phyloP scores from a whole-genome alignment of 1,140 invertebrate genomes.

The Bradynema listronoti region DNA sequence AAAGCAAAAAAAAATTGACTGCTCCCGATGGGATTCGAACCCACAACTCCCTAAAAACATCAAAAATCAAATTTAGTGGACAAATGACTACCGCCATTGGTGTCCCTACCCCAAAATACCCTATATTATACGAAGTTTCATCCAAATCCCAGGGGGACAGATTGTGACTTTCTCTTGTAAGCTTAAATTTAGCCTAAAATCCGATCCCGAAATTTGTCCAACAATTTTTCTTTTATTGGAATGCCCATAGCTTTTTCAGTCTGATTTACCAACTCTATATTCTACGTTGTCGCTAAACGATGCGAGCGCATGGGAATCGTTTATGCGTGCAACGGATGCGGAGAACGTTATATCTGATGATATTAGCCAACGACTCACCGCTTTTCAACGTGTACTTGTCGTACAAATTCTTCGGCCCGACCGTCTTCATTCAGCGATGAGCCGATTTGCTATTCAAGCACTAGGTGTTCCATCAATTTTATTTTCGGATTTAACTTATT shows the following conservation, averaged over 20 bases:
- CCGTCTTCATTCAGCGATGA: conserved; percentile 68
- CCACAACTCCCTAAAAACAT: no score
- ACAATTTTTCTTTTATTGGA: not conserved
- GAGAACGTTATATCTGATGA: conserved; percentile 63
- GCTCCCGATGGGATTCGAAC: no score
- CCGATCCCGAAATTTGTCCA: no score
- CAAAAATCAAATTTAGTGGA: no score
- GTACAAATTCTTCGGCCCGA: conserved; percentile 74
- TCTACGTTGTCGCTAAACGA: conserved; percentile 66
- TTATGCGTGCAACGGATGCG: conserved; percentile 64
- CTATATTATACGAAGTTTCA: no score
- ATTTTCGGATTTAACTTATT: not conserved
- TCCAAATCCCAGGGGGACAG: no score
- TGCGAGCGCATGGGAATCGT: conserved; percentile 66
- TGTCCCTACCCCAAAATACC: no score
- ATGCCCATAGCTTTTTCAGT: no score
- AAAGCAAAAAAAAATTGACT: no score
- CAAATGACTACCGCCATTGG: no score
- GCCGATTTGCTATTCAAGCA: conserved; percentile 67
- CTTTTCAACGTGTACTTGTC: conserved; percentile 77
- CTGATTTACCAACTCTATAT: conserved; percentile 66
- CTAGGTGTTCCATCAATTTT: conserved; percentile 59
- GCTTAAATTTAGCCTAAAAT: no score
- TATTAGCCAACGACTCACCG: conserved; percentile 63
- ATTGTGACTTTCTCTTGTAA: no score